Evolutionary conservation across 2,113 vertebrate genomes (phyloP).

Genomic region (Scatophagus argus): DNA sequence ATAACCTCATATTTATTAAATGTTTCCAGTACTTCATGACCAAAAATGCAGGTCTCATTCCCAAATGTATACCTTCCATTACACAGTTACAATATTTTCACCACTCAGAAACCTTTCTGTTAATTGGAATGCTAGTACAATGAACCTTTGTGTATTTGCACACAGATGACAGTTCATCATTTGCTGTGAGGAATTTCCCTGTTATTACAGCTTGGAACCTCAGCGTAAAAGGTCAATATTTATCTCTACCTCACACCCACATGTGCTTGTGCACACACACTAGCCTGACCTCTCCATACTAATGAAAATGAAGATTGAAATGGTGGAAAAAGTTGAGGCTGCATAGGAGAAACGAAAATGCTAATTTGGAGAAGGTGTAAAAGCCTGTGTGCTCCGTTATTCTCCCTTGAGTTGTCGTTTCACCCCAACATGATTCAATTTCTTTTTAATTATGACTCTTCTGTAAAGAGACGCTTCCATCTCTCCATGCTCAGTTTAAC

Average conservation of each 20-base stretch:
- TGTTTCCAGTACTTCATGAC: conserved; percentile 10
- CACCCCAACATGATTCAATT: conserved; percentile 47
- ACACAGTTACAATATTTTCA: conserved; percentile 40
- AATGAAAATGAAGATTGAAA: conserved; percentile 55
- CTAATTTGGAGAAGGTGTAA: conserved; percentile 45
- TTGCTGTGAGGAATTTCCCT: conserved; percentile 65
- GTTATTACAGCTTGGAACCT: conserved; percentile 65
- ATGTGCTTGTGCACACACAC: conserved; percentile 12
- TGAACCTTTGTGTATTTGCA: conserved; percentile 60
- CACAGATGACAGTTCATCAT: conserved; percentile 71
- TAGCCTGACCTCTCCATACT: background rate
- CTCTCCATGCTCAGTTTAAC: conserved; percentile 37
- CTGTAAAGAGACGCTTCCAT: conserved; percentile 32
- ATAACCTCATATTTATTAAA: background rate
- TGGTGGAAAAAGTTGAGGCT: conserved; percentile 11
- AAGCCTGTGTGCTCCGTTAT: background rate
- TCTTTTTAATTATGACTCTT: conserved; percentile 65
- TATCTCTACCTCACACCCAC: conserved; percentile 43
- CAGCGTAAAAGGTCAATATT: conserved; percentile 68
- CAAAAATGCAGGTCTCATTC: conserved; percentile 25
- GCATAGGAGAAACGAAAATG: conserved; percentile 42
- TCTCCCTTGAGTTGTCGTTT: conserved; percentile 28
- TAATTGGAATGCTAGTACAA: conserved; percentile 63
- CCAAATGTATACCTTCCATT: conserved; percentile 34
- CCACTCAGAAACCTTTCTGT: conserved; percentile 57